Evolutionary conservation across 2,888 invertebrate genomes (phyloP).

Genomic region (Eucera pruinosa): DNA sequence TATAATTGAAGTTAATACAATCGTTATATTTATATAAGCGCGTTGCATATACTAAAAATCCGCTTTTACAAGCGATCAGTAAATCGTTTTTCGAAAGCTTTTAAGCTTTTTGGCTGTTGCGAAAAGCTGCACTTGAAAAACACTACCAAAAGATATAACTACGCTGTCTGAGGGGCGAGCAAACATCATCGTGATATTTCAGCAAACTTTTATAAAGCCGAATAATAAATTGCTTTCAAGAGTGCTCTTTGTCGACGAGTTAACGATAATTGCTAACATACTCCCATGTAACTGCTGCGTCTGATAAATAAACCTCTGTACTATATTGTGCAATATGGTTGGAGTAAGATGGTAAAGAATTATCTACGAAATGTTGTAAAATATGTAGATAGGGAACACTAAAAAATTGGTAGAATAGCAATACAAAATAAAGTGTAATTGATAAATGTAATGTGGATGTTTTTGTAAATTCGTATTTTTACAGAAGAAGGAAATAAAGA

Average conservation of each 20-base stretch:
- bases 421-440: too few species aligned
- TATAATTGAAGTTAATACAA: not conserved
- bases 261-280: not conserved
- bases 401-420: too few species aligned
- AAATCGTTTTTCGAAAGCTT: conserved; percentile 42
- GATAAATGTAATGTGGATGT: too few species aligned
- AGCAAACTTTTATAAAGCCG: conserved; percentile 11
- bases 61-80: conserved; percentile 21
- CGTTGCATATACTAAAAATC: conserved; percentile 14
- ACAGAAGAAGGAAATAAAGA: too few species aligned
- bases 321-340: too few species aligned
- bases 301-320: not conserved
- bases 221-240: conserved; percentile 12
- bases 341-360: too few species aligned
- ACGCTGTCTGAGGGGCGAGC: conserved; percentile 17
- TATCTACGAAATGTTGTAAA: too few species aligned
- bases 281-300: not conserved
- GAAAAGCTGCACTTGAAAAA: conserved; percentile 22
- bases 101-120: conserved; percentile 17
- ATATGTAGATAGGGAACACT: too few species aligned
- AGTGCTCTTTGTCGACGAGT: conserved; percentile 6
- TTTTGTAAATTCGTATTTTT: too few species aligned
- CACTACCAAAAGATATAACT: conserved; percentile 26
- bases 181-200: conserved; percentile 16
- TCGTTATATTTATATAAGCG: conserved; percentile 6